Evolutionary conservation across 2,113 vertebrate genomes (phyloP), one percentile per base, ranked within the genome.

Genomic region (Sphaerodactylus townsendi): DNA sequence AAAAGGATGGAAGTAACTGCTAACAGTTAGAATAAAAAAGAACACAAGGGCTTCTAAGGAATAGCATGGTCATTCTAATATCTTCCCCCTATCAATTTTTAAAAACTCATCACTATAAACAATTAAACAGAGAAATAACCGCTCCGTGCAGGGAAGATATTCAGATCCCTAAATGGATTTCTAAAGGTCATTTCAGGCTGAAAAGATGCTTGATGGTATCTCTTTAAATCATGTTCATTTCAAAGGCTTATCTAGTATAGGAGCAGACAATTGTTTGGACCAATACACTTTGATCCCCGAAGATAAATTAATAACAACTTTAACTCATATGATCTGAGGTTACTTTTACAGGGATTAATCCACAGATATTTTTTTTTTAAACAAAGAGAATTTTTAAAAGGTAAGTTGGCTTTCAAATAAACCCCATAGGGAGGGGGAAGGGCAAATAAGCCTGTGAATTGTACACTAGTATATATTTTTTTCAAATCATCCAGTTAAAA

Each of bases 261-360:
- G 79, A 89, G 90, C 81, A 88, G 89, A 56, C 86, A 85, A 77
- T 71, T 76, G 59, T 81, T 33, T 88, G 81, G 87, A 87, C 70
- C 62, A 84, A 64, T 44, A 78, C 17, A 82, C 91, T 88, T 89
- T 91, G 92, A 94, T 92, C 90, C 89, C 88, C 37, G 56, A 88
- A 94, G 93, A 87, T 92, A 94, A 95, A 95, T 90, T 91, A 92
- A 88, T 94, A 93, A 92, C 79, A 93, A 93, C 70, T 93, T 93
- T 88, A 94, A 94, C 93, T 91, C 86, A 89, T 92, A 92, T 89
- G 89, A 88, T 84, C 89, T 89, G 72, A 86, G 37, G 10, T 44
- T 91, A 79, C 65, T 86, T 86, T 88, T 86, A 90, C 13, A 28
- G 71, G 28, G 25, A 1, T 93, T 85, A 89, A 70, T 68, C 79